A percentile compares a stretch with the other conserved stretches of the same genome.
These are phyloP conservation scores for Spheniscus humboldti DNA, from an alignment of 2,797 vertebrate genomes.

Conservation along the genomic window DNA sequence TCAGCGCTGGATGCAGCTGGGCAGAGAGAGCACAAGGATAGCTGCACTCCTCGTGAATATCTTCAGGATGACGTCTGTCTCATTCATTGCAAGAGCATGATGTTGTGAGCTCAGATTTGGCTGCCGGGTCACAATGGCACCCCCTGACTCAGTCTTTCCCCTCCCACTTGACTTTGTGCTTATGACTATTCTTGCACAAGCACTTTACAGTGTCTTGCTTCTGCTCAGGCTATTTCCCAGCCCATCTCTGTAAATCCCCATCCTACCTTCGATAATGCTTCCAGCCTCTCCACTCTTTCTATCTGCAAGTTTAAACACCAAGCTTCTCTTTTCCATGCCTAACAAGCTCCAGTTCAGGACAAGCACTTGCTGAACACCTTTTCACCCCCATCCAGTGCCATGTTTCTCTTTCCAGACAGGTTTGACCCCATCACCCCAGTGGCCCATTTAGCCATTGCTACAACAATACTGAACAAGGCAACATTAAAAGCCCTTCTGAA, in stretches of 20 bases:
- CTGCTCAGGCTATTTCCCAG: not conserved
- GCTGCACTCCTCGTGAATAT: not conserved
- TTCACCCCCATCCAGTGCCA: not conserved
- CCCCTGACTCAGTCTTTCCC: not conserved
- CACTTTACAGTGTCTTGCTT: not conserved
- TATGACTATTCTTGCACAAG: not conserved
- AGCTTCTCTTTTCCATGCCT: not conserved
- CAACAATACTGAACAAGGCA: not conserved
- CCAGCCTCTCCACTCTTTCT: not conserved
- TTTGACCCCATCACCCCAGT: not conserved
- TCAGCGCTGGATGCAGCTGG: not conserved
- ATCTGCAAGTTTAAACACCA: not conserved
- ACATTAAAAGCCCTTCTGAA: conserved; percentile 10
- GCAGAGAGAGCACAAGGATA: not conserved
- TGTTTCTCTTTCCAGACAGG: not conserved
- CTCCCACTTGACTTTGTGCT: not conserved
- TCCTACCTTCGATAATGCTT: not conserved
- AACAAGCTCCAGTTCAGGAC: not conserved
- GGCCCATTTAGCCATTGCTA: not conserved
- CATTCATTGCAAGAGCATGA: not conserved
- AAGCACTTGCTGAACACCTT: not conserved
- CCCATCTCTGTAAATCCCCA: not conserved
- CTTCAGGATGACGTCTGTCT: not conserved
- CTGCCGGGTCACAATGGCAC: not conserved
- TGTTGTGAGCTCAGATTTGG: not conserved